Percentiles rank a stretch among this genome's conserved stretches.
phyloP scores from a whole-genome alignment of 2,113 vertebrate species.

The Aepyceros melampus region DNA sequence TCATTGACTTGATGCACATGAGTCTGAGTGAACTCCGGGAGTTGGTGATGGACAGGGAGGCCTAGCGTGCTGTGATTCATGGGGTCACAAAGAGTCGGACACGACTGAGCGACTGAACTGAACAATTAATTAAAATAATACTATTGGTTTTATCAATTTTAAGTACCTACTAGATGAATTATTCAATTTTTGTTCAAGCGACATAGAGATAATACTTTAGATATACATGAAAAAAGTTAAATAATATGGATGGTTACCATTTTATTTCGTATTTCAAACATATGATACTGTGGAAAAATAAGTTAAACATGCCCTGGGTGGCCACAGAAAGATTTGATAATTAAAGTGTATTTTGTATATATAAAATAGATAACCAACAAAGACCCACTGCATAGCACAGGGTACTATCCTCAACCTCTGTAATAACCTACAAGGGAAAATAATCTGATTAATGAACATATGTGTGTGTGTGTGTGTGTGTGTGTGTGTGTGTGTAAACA shows the following conservation, averaged over 20 bases:
- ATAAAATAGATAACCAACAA: background rate
- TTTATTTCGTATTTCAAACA: background rate
- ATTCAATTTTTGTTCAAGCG: background rate
- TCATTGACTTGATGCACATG: rapidly evolving
- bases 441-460: background rate
- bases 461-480: background rate
- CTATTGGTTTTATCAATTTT: background rate
- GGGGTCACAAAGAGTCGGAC: too few species aligned
- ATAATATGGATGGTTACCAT: background rate
- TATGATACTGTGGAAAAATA: background rate
- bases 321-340: background rate
- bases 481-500: background rate
- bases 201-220: background rate
- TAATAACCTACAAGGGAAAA: background rate
- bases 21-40: too few species aligned
- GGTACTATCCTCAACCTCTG: background rate
- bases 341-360: background rate
- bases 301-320: background rate
- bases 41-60: too few species aligned
- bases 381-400: background rate
- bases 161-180: background rate
- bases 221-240: background rate
- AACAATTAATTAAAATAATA: background rate
- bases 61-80: too few species aligned
- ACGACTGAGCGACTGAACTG: background rate